These are phyloP conservation scores for Oreochromis tanganicae DNA, from an alignment of 2,113 vertebrate species.

Conservation along the genomic window DNA sequence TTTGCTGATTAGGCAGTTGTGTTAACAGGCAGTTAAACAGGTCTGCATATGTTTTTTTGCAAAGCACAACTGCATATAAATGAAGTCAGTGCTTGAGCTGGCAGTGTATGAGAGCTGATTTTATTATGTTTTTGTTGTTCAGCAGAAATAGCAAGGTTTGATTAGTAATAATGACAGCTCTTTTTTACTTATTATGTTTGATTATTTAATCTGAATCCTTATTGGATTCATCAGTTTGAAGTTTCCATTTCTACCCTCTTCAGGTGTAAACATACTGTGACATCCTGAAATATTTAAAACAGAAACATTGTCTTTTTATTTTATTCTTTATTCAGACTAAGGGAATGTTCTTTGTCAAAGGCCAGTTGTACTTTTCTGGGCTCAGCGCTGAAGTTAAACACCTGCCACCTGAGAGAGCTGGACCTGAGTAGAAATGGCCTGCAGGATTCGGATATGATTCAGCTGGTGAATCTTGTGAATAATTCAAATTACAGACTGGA, in stretches of 20 bases:
- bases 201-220: neutral
- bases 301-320: neutral
- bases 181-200: neutral
- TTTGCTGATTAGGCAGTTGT: neutral
- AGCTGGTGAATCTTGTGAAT: neutral
- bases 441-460: neutral
- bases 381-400: neutral
- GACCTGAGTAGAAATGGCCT: neutral
- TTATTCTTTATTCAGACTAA: neutral
- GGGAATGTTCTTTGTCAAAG: neutral
- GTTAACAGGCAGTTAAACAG: neutral
- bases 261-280: neutral
- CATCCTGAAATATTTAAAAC: neutral
- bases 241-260: neutral
- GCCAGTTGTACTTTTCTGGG: neutral
- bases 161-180: neutral
- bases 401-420: neutral
- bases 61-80: neutral
- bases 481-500: neutral
- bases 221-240: too few relatives aligned
- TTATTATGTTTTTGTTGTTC: neutral
- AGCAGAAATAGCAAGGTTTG: neutral
- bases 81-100: neutral
- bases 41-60: neutral
- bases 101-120: neutral